Evolutionary conservation across 2,888 invertebrate species (phyloP).

Genomic region (Lasioglossum zephyrum): DNA sequence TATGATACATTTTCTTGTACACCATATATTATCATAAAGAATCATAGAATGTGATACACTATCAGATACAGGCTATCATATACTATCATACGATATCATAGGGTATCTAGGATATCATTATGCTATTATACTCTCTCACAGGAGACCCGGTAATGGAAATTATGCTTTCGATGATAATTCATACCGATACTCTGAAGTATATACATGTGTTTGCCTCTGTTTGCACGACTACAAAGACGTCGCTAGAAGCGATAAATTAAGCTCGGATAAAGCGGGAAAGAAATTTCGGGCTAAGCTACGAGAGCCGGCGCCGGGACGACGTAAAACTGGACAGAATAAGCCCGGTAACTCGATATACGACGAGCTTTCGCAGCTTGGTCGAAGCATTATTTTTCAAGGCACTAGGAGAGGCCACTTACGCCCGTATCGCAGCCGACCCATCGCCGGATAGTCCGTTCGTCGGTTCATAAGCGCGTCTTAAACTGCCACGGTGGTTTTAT

Average conservation of each 20-base stretch:
- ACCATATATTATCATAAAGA: too few species aligned
- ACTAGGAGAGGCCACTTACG: slow-evolving; percentile 31
- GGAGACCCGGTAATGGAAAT: too few species aligned
- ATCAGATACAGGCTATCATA: too few species aligned
- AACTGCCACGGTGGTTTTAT: slow-evolving; percentile 34
- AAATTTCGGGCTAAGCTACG: slow-evolving; percentile 12
- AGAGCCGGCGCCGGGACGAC: too few species aligned
- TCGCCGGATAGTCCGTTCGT: slow-evolving; percentile 7
- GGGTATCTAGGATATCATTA: too few species aligned
- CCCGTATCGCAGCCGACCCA: slow-evolving; percentile 26
- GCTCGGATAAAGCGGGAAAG: slow-evolving; percentile 31
- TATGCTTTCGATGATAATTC: not conserved
- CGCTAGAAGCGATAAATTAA: slow-evolving; percentile 25
- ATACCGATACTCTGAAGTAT: not conserved
- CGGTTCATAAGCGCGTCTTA: slow-evolving; percentile 1
- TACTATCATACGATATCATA: too few species aligned
- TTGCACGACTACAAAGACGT: not conserved
- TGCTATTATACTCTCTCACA: too few species aligned
- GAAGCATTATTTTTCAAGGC: slow-evolving; percentile 29
- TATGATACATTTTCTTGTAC: too few species aligned
- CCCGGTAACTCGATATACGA: slow-evolving; percentile 24
- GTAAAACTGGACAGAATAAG: slow-evolving; percentile 6
- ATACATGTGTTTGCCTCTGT: not conserved
- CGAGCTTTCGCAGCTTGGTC: slow-evolving; percentile 31
- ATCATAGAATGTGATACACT: too few species aligned